Base-by-base conservation (phyloP, 2,888 invertebrate genomes). In the Meandrusa payeni region DNA sequence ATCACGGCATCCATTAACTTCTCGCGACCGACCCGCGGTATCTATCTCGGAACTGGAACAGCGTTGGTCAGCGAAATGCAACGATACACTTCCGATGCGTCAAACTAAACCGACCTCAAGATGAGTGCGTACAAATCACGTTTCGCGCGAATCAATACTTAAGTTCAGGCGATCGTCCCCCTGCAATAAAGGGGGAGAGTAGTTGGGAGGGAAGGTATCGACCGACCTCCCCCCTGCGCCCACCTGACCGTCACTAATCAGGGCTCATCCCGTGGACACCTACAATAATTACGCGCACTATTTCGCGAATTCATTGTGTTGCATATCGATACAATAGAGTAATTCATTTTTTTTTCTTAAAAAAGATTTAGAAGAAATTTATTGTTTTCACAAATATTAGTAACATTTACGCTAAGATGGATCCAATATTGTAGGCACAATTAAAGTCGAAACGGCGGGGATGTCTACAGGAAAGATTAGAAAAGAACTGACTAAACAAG, bases 101-200 rank as follows among this genome's bases (percentile, higher is more conserved):
- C 34, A 27, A 41, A 24, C 40, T 46, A 26, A 48, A 72, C 77
- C 74, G 76, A 80, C 77, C 78, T 77, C 76, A 76, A 81, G 86
- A 85, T 83, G 83, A 87, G 80, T 83, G 85, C 83, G 86, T 85
- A 87, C 86, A 87, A 87, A 87, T 87, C 87, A 87, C 85, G 86
- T 85, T 87, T 85, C 81, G 85, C 83, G 86, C 85, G 87, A 87
- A 87, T 87, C 87, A 87, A 87, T 87, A 87, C 87, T 86, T 85
- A 86, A 87, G 86, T 86, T 85, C 68, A 82, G 85, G 82, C 85
- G 82, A 83, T 83, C 81, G 78, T 70, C 85, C 81, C 83, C 85
- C 82, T 79, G 82, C 77, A 77, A 79, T 81, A 80, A 78, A 79
- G 75, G 68, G 69, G 73, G 73, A 75, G 74, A 62, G 76, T 78